These are phyloP conservation scores for Burhinus bistriatus DNA, from an alignment of 2,113 vertebrate genomes.

Conservation along the genomic window DNA sequence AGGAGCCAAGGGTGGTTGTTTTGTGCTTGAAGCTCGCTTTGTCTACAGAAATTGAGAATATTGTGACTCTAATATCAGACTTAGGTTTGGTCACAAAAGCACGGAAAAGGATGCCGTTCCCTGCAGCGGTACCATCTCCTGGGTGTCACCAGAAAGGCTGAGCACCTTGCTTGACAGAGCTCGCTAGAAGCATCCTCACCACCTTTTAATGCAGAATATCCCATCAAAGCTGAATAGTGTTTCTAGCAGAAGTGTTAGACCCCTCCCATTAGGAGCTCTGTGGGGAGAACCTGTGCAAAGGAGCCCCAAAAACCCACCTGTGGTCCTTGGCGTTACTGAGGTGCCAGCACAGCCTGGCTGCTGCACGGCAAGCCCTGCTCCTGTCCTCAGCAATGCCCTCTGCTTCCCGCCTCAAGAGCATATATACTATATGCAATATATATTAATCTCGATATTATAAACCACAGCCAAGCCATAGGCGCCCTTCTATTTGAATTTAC, in stretches of 20 bases:
- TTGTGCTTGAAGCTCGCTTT: background rate
- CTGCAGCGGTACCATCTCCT: background rate
- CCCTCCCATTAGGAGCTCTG: background rate
- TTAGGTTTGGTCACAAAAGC: background rate
- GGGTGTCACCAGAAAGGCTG: background rate
- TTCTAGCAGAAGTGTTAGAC: background rate
- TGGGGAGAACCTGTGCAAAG: background rate
- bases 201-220: fast-evolving
- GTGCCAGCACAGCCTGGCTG: background rate
- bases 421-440: no score
- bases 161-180: background rate
- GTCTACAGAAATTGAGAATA: background rate
- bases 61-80: background rate
- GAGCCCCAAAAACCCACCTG: background rate
- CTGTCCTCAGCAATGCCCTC: background rate
- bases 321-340: no score
- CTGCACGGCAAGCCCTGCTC: background rate
- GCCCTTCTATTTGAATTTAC: background rate
- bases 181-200: background rate
- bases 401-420: background rate
- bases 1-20: background rate
- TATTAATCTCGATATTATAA: background rate
- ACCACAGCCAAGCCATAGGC: background rate
- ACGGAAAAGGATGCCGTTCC: background rate
- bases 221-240: background rate